phyloP scores from a whole-genome alignment of 2,888 invertebrate species.

The Platycnemis pennipes region DNA sequence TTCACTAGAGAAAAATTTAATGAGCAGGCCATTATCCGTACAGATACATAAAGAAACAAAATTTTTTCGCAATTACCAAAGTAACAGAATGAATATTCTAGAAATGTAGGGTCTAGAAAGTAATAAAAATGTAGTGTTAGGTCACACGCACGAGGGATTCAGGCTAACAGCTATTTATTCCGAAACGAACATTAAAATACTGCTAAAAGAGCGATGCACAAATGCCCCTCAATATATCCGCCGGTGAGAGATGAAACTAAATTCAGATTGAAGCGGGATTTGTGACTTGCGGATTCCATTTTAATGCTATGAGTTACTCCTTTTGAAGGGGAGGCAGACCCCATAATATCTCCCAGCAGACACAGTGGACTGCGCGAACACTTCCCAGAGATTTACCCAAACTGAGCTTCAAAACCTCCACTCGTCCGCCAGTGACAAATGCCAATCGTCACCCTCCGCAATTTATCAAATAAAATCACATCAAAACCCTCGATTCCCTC shows the following conservation, averaged over 20 bases:
- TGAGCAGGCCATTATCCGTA: too few relatives aligned
- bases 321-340: background rate
- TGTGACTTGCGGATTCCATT: background rate
- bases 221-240: background rate
- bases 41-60: too few relatives aligned
- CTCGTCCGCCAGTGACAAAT: background rate
- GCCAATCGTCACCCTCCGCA: constrained; percentile 10
- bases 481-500: background rate
- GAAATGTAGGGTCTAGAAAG: too few relatives aligned
- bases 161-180: background rate
- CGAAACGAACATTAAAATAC: background rate
- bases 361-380: background rate
- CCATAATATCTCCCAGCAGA: background rate
- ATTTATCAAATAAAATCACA: constrained; percentile 22
- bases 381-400: constrained; percentile 1
- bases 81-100: too few relatives aligned
- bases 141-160: background rate
- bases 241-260: background rate
- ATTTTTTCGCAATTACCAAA: too few relatives aligned
- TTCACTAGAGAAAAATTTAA: too few relatives aligned
- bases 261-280: background rate
- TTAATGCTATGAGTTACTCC: background rate
- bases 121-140: background rate
- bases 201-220: background rate
- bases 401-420: background rate